Conservation (phyloP, 2,113 vertebrate genomes). For the Callithrix jacchus region DNA sequence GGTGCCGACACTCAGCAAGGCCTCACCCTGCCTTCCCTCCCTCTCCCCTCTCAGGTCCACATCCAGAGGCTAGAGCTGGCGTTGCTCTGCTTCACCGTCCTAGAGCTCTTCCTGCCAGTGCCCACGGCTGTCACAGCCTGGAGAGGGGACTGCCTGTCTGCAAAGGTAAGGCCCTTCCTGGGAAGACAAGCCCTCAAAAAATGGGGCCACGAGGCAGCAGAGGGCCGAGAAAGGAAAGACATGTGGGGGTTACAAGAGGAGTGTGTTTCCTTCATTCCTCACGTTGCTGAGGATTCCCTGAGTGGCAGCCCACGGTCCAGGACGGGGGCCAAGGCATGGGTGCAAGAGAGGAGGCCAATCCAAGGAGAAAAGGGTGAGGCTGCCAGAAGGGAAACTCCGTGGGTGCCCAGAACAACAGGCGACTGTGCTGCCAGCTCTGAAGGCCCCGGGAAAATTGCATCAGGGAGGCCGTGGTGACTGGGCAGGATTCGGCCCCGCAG, state of each 20-base stretch:
- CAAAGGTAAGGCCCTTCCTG: conserved; percentile 47
- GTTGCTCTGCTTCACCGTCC: conserved; percentile 23
- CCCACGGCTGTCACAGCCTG: rapidly evolving
- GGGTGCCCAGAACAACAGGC: not conserved
- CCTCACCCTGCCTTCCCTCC: not conserved
- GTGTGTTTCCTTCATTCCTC: not conserved
- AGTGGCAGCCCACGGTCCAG: not conserved
- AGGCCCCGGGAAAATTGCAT: not conserved
- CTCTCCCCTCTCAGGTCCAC: not conserved
- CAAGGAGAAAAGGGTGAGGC: too few species aligned
- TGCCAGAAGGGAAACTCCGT: rapidly evolving
- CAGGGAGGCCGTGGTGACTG: rapidly evolving
- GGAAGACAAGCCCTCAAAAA: not conserved
- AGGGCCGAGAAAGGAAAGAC: not conserved
- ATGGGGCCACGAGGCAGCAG: rapidly evolving
- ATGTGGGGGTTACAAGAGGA: not conserved
- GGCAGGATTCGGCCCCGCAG: rapidly evolving
- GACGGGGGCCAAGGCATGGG: too few species aligned
- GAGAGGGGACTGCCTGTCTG: rapidly evolving
- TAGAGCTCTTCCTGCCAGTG: not conserved
- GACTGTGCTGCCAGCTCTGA: not conserved
- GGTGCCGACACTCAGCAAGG: not conserved
- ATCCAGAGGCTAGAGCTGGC: conserved; percentile 56
- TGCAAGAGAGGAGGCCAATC: rapidly evolving
- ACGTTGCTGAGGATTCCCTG: rapidly evolving